phyloP scores from a whole-genome alignment of 2,888 invertebrate genomes.

The Drosophila seclusa region DNA sequence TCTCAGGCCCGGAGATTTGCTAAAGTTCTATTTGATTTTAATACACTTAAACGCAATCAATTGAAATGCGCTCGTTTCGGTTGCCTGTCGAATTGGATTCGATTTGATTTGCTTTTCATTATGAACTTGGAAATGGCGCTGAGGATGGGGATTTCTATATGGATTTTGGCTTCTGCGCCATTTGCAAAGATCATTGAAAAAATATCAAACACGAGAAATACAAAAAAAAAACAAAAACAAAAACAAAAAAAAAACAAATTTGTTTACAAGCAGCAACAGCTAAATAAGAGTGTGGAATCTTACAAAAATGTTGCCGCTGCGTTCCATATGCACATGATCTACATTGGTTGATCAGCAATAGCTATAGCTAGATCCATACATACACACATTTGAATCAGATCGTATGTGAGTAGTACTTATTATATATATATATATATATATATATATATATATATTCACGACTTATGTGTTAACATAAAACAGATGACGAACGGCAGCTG shows the following conservation, averaged over 20 bases:
- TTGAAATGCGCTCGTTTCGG: conserved; percentile 77
- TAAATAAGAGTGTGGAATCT: conserved; percentile 68
- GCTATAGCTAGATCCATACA: conserved; percentile 4
- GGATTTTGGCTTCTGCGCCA: conserved; percentile 46
- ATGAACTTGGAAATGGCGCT: conserved; percentile 30
- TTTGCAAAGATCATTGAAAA: conserved; percentile 45
- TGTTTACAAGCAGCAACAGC: conserved; percentile 64
- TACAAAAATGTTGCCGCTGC: conserved; percentile 59
- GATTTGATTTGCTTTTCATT: conserved; percentile 75
- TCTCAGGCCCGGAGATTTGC: conserved; percentile 33
- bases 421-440: background rate
- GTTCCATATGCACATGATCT: conserved; percentile 74
- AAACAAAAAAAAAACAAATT: conserved; percentile 29
- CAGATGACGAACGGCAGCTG: conserved; percentile 75
- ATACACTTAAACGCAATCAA: conserved; percentile 78
- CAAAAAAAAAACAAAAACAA: conserved; percentile 10
- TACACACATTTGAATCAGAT: background rate
- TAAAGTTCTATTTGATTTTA: conserved; percentile 71
- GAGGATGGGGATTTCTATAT: conserved; percentile 13
- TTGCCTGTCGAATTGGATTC: conserved; percentile 75
- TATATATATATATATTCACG: conserved; percentile 21
- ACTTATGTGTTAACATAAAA: conserved; percentile 74
- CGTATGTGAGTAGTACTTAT: conserved; percentile 13
- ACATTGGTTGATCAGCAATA: conserved; percentile 39
- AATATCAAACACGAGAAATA: conserved; percentile 24